Conservation (phyloP, 2,888 invertebrate species). For the Epistrophella euchroma region DNA sequence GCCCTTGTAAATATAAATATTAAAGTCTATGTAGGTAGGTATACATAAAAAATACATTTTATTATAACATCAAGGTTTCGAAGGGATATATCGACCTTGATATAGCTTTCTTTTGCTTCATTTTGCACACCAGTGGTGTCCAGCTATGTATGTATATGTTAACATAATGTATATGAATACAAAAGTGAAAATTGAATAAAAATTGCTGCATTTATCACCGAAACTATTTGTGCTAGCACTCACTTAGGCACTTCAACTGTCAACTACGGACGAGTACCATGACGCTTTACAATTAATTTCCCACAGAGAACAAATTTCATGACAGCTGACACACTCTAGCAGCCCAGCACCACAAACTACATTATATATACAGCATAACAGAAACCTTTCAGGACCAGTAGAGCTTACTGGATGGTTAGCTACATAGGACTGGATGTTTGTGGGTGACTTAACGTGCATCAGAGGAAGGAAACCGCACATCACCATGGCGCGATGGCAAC, state of each 20-base stretch:
- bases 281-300: constrained; percentile 56
- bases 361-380: constrained; percentile 2
- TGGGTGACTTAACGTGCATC: constrained; percentile 5
- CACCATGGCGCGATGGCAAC: constrained; percentile 1
- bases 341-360: neutral
- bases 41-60: neutral
- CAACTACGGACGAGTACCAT: constrained; percentile 12
- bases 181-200: constrained; percentile 25
- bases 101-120: constrained; percentile 2
- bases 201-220: constrained; percentile 22
- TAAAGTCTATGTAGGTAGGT: neutral
- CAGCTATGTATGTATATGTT: neutral
- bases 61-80: constrained; percentile 10
- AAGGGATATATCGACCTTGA: constrained; percentile 12
- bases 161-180: neutral
- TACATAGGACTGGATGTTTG: too few relatives aligned
- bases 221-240: constrained; percentile 5
- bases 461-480: constrained; percentile 41
- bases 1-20: constrained; percentile 15
- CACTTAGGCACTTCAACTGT: constrained; percentile 21
- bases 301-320: constrained; percentile 55
- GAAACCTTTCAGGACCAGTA: neutral
- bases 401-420: neutral
- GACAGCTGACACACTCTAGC: constrained; percentile 59
- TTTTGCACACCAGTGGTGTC: constrained; percentile 1